Conservation (phyloP, 2,888 invertebrate species). For the Beris chalybata region DNA sequence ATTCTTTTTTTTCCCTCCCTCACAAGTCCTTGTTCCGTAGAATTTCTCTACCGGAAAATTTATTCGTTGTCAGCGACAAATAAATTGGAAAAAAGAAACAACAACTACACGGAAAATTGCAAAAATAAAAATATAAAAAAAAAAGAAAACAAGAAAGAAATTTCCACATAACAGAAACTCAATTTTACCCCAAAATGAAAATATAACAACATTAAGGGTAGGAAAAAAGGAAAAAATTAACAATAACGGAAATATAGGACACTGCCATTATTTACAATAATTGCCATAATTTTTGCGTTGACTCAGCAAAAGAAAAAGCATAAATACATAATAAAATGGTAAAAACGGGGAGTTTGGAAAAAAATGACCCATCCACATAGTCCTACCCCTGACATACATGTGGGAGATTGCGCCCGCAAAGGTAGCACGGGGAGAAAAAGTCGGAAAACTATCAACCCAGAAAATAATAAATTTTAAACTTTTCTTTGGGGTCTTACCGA, state of each 20-base stretch:
- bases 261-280: conserved; percentile 37
- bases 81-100: conserved; percentile 26
- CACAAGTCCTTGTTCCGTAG: background rate
- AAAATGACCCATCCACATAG: background rate
- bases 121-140: conserved; percentile 10
- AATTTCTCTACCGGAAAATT: conserved; percentile 8
- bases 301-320: conserved; percentile 31
- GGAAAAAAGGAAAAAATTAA: conserved; percentile 29
- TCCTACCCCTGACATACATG: background rate
- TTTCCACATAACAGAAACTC: conserved; percentile 32
- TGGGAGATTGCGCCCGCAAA: conserved; percentile 1
- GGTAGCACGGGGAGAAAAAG: background rate
- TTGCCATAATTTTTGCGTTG: conserved; percentile 39
- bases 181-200: conserved; percentile 16
- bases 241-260: conserved; percentile 35
- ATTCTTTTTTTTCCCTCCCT: conserved; percentile 5
- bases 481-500: conserved; percentile 1
- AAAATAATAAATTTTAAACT: conserved; percentile 24
- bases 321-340: conserved; percentile 29
- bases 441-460: conserved; percentile 12
- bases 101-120: conserved; percentile 12
- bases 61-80: conserved; percentile 25
- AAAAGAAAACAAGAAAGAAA: conserved; percentile 5
- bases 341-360: conserved; percentile 9
- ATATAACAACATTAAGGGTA: conserved; percentile 8